phyloP scores from a whole-genome alignment of 2,888 invertebrate genomes.

The Melieria crassipennis region DNA sequence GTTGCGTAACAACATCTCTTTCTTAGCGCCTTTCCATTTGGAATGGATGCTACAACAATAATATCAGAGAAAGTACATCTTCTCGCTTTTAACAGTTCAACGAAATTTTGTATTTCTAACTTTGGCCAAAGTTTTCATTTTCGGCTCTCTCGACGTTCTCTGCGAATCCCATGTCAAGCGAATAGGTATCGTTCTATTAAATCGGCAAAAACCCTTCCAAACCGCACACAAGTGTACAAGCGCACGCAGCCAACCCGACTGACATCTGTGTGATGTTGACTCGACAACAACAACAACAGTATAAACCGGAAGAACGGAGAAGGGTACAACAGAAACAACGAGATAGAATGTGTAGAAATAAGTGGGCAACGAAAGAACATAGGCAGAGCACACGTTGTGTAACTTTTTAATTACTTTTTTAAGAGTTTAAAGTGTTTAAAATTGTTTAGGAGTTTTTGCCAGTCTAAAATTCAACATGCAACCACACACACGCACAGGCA shows the following conservation, averaged over 20 bases:
- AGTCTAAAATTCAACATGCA: neutral
- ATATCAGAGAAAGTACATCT: slow-evolving; percentile 19
- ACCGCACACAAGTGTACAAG: slow-evolving; percentile 21
- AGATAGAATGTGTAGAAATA: slow-evolving; percentile 3
- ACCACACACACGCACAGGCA: too few relatives aligned
- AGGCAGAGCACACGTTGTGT: slow-evolving; percentile 30
- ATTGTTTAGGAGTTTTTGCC: slow-evolving; percentile 32
- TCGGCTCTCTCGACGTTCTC: slow-evolving; percentile 32
- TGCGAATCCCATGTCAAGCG: too few relatives aligned
- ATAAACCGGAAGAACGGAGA: neutral
- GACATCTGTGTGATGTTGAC: neutral
- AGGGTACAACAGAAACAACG: slow-evolving; percentile 2
- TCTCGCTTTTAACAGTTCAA: slow-evolving; percentile 13
- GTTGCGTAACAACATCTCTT: slow-evolving; percentile 56
- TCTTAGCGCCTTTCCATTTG: slow-evolving; percentile 11
- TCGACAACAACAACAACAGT: slow-evolving; percentile 14
- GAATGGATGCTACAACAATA: neutral
- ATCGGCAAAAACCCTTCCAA: slow-evolving; percentile 31
- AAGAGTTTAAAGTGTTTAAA: slow-evolving; percentile 48
- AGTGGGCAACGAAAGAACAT: neutral
- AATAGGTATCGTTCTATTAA: neutral
- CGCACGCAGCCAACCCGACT: slow-evolving; percentile 20
- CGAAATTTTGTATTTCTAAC: slow-evolving; percentile 25
- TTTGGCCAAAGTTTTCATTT: slow-evolving; percentile 26
- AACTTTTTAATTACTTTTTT: slow-evolving; percentile 63